Percentiles rank a stretch among this genome's conserved stretches.
These are phyloP conservation scores for Pelvicachromis taeniatus DNA, from an alignment of 2,113 vertebrate species.

Conservation along the genomic window DNA sequence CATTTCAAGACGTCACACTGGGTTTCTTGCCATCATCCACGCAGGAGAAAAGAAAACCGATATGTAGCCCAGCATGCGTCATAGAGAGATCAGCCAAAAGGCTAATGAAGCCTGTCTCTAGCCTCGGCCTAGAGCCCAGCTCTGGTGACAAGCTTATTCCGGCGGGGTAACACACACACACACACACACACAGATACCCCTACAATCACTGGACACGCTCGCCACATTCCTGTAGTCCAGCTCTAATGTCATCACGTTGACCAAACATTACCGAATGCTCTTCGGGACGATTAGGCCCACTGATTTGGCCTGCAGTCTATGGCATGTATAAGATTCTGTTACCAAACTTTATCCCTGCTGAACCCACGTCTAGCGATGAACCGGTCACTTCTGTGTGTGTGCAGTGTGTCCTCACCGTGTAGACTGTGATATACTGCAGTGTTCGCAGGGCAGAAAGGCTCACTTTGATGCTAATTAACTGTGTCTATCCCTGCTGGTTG, in stretches of 20 bases:
- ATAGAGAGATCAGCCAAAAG: conserved; percentile 38
- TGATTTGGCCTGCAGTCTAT: conserved; percentile 34
- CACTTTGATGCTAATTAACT: conserved; percentile 57
- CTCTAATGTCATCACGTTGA: conserved; percentile 51
- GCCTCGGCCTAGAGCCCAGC: conserved; percentile 23
- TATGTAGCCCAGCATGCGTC: conserved; percentile 21
- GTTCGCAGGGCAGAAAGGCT: neutral
- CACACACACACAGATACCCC: conserved; percentile 40
- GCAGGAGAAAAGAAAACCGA: conserved; percentile 33
- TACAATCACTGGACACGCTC: conserved; percentile 54
- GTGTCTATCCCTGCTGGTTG: conserved; percentile 49
- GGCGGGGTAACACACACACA: conserved; percentile 21
- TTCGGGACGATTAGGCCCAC: conserved; percentile 12
- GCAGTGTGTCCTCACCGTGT: conserved; percentile 24
- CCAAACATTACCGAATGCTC: conserved; percentile 42
- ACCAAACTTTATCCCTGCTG: conserved; percentile 4
- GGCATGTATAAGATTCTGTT: conserved; percentile 5
- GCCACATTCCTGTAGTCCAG: conserved; percentile 41
- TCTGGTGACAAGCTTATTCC: conserved; percentile 49
- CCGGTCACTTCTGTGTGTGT: conserved; percentile 8
- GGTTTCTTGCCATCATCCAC: conserved; percentile 21
- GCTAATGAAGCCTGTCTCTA: conserved; percentile 42
- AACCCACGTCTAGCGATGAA: neutral
- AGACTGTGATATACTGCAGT: neutral
- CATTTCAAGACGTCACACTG: neutral